Base-by-base conservation (phyloP, 2,113 vertebrate species). In the Corythoichthys haematopterus region DNA sequence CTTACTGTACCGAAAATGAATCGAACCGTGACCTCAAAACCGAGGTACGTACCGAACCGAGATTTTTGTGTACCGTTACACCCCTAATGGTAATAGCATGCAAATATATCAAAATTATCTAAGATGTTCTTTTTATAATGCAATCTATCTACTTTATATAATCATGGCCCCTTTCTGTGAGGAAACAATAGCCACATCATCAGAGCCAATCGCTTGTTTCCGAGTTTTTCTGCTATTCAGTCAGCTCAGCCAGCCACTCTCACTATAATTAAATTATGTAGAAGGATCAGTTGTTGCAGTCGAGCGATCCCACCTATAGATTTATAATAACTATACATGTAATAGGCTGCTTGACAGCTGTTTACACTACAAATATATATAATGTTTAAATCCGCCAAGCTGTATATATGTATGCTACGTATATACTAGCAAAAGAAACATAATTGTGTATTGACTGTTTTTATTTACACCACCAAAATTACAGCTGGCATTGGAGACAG, bases 391-490 rank as follows among this genome's bases (percentile, higher is more conserved):
- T 65, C 68, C 66, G 70, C 69, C 64, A 35, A 45, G 75, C 47
- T 76, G 68, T 84, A 82, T 81, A 74, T 86, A 72, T 51, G 50
- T 71, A 76, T 83, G 87, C 85, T 84, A 84, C 70, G 20, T 28
- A 28, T 28, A 28, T 28, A 28, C 69, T 76, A 63, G 69, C 67
- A 69, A 72, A 62, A 77, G 80, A 82, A 84, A 82, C 83, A 77
- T 70, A 78, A 60, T 68, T 73, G 73, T 77, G 78, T 88, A 71
- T 86, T 86, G 84, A 84, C 85, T 74, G 70, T 77, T 84, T 76
- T 81, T 85, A 48, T 82, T 77, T 73, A 63, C 69, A 67, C 60
- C 6, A 79, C 10, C 38, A 65, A 65, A 70, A 79, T 52, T 70
- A 76, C 59, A 79, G 66, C 73, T 81, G 71, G 72, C 71, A 66